Evolutionary conservation across 2,888 invertebrate genomes (phyloP).

Genomic region (Bibio marci): DNA sequence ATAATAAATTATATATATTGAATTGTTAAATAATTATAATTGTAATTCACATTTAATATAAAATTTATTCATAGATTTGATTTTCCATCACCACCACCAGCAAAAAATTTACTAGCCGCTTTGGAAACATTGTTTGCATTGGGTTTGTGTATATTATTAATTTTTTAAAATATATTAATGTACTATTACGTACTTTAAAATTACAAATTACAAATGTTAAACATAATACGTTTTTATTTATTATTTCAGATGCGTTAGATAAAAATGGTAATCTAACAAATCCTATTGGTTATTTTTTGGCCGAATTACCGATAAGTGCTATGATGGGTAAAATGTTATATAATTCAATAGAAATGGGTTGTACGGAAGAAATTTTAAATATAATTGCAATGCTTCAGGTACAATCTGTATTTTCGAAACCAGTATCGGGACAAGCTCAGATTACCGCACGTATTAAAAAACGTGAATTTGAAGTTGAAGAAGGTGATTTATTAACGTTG

Average conservation of each 20-base stretch:
- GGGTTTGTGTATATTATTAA: conserved; percentile 17
- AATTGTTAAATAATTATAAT: too few species aligned
- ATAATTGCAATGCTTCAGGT: conserved; percentile 92
- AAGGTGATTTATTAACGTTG: conserved; percentile 82
- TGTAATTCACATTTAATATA: conserved; percentile 1
- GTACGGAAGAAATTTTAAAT: conserved; percentile 79
- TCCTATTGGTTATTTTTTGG: conserved; percentile 66
- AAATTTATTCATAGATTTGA: conserved; percentile 41
- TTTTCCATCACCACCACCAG: conserved; percentile 86
- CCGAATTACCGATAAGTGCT: conserved; percentile 81
- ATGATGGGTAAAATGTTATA: conserved; percentile 75
- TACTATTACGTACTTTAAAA: too few species aligned
- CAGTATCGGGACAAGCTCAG: conserved; percentile 48
- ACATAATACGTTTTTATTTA: conserved; percentile 1
- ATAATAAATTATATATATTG: not conserved
- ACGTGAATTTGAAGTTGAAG: conserved; percentile 75
- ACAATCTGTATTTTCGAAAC: conserved; percentile 68
- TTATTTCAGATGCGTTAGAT: conserved; percentile 44
- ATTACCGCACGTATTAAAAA: conserved; percentile 54
- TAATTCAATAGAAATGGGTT: conserved; percentile 69
- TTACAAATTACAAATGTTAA: not conserved
- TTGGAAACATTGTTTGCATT: conserved; percentile 80
- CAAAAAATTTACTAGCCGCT: conserved; percentile 65
- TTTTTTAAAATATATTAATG: not conserved
- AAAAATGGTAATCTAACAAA: conserved; percentile 57